Base-by-base conservation (phyloP, 2,888 invertebrate genomes). In the Caenorhabditis uteleia region DNA sequence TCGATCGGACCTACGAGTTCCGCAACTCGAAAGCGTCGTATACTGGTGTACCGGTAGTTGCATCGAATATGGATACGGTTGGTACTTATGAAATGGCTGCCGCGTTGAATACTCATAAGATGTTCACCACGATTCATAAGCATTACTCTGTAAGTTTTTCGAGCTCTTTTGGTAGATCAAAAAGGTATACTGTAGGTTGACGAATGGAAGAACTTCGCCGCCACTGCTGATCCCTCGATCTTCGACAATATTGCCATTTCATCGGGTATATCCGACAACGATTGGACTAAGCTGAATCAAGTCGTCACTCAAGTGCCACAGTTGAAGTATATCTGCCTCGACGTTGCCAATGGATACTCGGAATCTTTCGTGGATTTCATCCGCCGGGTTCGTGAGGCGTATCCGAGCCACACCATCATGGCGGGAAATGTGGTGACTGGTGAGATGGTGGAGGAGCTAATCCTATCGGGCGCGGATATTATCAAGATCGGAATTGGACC, bases 51-150 rank as follows among this genome's bases (percentile, higher is more conserved):
- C 62, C 62, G 12, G 53, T 64, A n/a, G 92, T 93, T 88, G 93
- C 92, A 2, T 91, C 92, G 69, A 94, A 94, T 84, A 94, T 94
- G 93, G 93, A 94, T 85, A 93, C 93, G 0, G 90, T 93, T n/a
- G 93, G 93, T 43, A 94, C 93, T 18, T 94, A 94, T 86, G 91
- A 92, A 84, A 93, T 94, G 91, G 93, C 93, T 3, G 88, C 87
- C 82, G 89, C 89, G 49, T 85, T 94, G 26, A 88, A 90, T n/a
- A 90, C 92, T 88, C 89, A 91, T 83, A 89, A 90, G 3, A 84
- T 93, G 50, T 93, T 93, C 85, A 93, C 93, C 14, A 89, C 91
- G 48, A 88, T 93, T 34, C 93, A 93, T 86, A 93, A 93, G 83
- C 93, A 93, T 84, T 93, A 93, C 84, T 87, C 89, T 0, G 84